These are phyloP conservation scores for Papilio elwesi DNA, from an alignment of 2,888 invertebrate species.

Conservation along the genomic window DNA sequence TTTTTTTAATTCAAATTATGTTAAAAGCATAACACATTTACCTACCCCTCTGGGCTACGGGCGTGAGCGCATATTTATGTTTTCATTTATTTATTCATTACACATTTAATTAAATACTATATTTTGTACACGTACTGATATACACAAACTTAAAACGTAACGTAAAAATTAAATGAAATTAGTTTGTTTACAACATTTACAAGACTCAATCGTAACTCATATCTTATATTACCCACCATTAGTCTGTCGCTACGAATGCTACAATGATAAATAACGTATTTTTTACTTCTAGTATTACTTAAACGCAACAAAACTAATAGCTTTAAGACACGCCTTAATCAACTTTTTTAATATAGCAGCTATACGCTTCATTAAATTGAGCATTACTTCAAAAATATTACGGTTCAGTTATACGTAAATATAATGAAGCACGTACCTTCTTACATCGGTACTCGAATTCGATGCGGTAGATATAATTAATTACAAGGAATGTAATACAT, in stretches of 20 bases:
- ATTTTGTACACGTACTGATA: too few relatives aligned
- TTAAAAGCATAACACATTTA: too few relatives aligned
- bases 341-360: background rate
- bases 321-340: constrained; percentile 12
- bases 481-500: background rate
- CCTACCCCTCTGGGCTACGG: too few relatives aligned
- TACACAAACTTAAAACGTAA: too few relatives aligned
- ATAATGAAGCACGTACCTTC: constrained; percentile 37
- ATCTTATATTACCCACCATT: background rate
- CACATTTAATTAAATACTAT: too few relatives aligned
- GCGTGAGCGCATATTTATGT: too few relatives aligned
- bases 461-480: background rate
- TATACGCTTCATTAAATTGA: constrained; percentile 25
- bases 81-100: too few relatives aligned
- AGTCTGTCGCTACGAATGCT: background rate
- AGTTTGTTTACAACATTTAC: background rate
- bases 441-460: constrained; percentile 10
- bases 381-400: constrained; percentile 23
- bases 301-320: constrained; percentile 24
- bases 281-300: background rate
- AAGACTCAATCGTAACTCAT: background rate
- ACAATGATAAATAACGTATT: background rate
- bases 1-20: too few relatives aligned
- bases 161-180: too few relatives aligned
- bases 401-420: constrained; percentile 31